Evolutionary conservation across 2,888 invertebrate genomes (phyloP).

Genomic region (Lepidocyrtoides sp.): DNA sequence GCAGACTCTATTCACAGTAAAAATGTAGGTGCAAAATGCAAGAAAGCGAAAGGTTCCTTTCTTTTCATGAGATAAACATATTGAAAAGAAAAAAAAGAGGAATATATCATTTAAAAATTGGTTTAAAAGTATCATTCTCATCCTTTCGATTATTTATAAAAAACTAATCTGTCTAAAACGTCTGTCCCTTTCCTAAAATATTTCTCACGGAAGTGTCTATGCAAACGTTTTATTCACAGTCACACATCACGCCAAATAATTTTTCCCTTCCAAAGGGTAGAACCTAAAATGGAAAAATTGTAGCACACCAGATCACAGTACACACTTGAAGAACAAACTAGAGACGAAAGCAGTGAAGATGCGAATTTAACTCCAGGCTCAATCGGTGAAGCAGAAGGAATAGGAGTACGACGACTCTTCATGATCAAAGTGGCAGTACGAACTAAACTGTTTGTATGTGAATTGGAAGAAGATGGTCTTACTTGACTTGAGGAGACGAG

Average conservation of each 20-base stretch:
- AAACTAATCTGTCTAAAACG: no score
- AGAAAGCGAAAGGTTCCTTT: no score
- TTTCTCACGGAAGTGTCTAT: no score
- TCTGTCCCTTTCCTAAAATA: no score
- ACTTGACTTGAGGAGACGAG: no score
- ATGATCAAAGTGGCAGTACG: not conserved
- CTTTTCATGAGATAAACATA: not conserved
- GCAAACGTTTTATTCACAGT: no score
- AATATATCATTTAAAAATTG: not conserved
- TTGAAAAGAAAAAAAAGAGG: not conserved
- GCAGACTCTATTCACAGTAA: not conserved
- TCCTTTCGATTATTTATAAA: no score
- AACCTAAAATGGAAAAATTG: not conserved
- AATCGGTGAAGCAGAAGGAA: not conserved
- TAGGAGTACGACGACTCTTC: slow-evolving; percentile 9
- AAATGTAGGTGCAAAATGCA: not conserved
- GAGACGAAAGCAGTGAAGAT: not conserved
- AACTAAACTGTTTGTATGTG: slow-evolving; percentile 6
- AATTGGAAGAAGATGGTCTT: slow-evolving; percentile 20
- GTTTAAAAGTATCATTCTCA: not conserved
- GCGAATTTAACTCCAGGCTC: not conserved
- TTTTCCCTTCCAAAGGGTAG: no score
- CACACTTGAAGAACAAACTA: not conserved
- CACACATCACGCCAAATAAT: not conserved
- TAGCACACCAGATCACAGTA: not conserved